Evolutionary conservation across 2,113 vertebrate species (phyloP).

Genomic region (Chloropsis cyanopogon): DNA sequence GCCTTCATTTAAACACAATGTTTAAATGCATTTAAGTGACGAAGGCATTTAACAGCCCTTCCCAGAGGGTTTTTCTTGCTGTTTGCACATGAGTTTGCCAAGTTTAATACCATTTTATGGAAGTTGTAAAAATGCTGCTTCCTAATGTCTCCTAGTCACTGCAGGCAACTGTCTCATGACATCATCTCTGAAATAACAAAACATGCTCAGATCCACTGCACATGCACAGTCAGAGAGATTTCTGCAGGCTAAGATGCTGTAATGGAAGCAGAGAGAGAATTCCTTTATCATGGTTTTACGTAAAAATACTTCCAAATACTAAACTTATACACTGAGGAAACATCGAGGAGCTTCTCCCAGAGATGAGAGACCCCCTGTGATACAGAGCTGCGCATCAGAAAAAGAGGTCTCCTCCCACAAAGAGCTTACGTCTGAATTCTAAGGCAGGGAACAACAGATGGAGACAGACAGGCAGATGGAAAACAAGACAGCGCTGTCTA

Average conservation of each 20-base stretch:
- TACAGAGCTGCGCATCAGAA: not conserved
- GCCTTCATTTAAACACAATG: conserved; percentile 47
- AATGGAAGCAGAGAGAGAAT: not conserved
- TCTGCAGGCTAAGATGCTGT: not conserved
- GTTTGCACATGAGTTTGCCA: conserved; percentile 25
- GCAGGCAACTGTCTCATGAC: conserved; percentile 7
- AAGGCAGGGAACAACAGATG: conserved; percentile 54
- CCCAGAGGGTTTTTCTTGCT: conserved; percentile 37
- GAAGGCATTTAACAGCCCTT: conserved; percentile 53
- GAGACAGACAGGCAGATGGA: conserved; percentile 61
- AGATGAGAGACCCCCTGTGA: not conserved
- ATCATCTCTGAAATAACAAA: not conserved
- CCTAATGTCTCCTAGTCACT: not conserved
- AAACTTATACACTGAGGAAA: not conserved
- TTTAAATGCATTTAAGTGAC: conserved; percentile 54
- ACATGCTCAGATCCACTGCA: not conserved
- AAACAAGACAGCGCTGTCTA: conserved; percentile 44
- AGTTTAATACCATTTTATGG: conserved; percentile 38
- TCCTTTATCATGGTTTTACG: not conserved
- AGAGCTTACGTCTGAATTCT: conserved; percentile 2
- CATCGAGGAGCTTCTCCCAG: not conserved
- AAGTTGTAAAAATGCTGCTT: conserved; percentile 34
- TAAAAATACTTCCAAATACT: not conserved
- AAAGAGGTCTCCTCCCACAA: conserved; percentile 30
- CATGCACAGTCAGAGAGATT: not conserved